Evolutionary conservation across 2,797 vertebrate genomes (phyloP), one percentile per base, ranked within the genome.

Genomic region (Malacoctenus gilli): DNA sequence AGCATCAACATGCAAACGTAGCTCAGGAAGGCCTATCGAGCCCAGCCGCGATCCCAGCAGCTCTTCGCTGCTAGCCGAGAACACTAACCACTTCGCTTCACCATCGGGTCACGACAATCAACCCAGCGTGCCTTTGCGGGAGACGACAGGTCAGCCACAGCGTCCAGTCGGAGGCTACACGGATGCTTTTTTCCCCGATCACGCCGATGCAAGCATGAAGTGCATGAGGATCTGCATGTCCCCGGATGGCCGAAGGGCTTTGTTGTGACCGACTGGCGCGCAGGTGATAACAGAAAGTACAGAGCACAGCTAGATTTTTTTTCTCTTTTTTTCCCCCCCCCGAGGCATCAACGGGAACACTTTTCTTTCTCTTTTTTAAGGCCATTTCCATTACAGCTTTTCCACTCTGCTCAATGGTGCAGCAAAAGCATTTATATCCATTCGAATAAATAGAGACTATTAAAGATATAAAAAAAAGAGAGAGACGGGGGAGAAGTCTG

Each of bases 371-470:
- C 10, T 59, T 59, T 75, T 19, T 37, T 16, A 36, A 68, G 71
- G 22, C 34, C 44, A 44, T 75, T 82, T 58, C 68, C 59, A 52
- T 78, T 60, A 56, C 32, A 6, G 28, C 68, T 28, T 50, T 77
- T 82, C 74, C 68, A 59, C 50, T 57, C 52, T 63, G 75, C 47
- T 63, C 64, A 80, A 21, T 56, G 75, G 56, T 61, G 70, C 31
- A 2, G 68, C 39, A 79, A 82, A 80, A 61, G 68, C 68, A 77
- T 81, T 70, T 85, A 56, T 75, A 67, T 57, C 68, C 68, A 49
- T 75, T 63, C 7, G 32, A 80, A 73, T 55, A 57, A 61, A 42
- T 65, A 43, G 0, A 18, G 65, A 13, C 46, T 56, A 56, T 63
- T 73, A 11, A 49, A 51, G 61, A n/a, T n/a, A n/a, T n/a, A n/a